Base-by-base conservation (phyloP, 2,888 invertebrate genomes). In the Synergus umbraculus region DNA sequence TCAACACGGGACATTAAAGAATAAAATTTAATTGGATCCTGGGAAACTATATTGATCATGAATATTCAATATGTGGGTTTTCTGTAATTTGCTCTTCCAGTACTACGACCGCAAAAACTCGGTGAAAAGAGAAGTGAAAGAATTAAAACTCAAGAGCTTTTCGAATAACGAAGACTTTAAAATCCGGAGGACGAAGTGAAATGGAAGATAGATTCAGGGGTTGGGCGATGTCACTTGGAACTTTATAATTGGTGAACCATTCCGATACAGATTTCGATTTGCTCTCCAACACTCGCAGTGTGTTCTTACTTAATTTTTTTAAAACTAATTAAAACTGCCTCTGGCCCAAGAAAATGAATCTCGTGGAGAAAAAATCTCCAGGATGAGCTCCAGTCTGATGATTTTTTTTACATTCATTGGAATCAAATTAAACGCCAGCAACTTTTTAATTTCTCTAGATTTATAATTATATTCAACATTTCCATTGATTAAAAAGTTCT, bases 141-240 rank as follows among this genome's bases (percentile, higher is more conserved):
- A 46, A 46, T 69, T 69, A 29, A 46, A 69, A 46, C 8, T 69
- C 46, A 69, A 73, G 69, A 73, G 69, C 15, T 54, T 54, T 73
- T 49, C 15, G 54, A 73, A 54, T 54, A 46, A 29, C 15, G 37
- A n/a, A 49, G 69, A 37, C 10, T 73, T 1, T 60, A 12, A 22
- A 60, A 22, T 12, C 22, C 37, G 49, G 37, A 37, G 9, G 69
- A 73, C 13, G 69, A 54, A 49, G 29, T 49, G 5, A 49, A 73
- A 54, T 73, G 54, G n/a, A 54, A 73, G 49, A 37, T 49, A 49
- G 46, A 29, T 5, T 8, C 29, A 22, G 13, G 22, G 54, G 22
- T 73, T 73, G 69, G 69, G 46, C 49, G 29, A n/a, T 54, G 49
- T 73, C 69, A 73, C 37, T 73, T 54, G 1, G n/a, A 73, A 73